Conservation (phyloP, 2,888 invertebrate species). For the Zaprionus lineosus region DNA sequence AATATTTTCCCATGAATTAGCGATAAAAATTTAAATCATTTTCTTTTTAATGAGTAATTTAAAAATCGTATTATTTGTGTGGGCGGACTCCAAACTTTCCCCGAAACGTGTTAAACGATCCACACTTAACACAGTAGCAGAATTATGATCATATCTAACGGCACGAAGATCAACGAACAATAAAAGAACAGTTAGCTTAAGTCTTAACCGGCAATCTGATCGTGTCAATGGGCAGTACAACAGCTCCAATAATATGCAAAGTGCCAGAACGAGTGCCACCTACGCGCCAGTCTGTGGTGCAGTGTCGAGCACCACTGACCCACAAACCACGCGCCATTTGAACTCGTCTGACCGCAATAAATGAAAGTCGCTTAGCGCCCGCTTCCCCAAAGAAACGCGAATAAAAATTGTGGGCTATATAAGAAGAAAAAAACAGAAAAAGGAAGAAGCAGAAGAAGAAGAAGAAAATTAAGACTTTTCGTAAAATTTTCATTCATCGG, state of each 20-base stretch:
- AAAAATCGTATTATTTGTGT: constrained; percentile 8
- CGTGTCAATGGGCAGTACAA: constrained; percentile 59
- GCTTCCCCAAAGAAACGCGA: constrained; percentile 6
- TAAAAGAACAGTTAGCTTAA: constrained; percentile 42
- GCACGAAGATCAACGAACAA: constrained; percentile 44
- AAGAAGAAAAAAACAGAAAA: constrained; percentile 20
- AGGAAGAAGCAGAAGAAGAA: constrained; percentile 32
- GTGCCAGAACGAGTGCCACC: constrained; percentile 3
- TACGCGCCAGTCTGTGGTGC: constrained; percentile 9
- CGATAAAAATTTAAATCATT: not conserved
- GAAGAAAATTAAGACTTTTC: no score
- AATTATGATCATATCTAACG: constrained; percentile 42
- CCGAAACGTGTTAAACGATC: constrained; percentile 45
- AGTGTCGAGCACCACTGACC: constrained; percentile 50
- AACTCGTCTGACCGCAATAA: constrained; percentile 70
- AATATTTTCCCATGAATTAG: not conserved
- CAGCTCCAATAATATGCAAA: no score
- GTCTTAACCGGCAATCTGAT: constrained; percentile 58
- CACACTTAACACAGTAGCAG: constrained; percentile 15
- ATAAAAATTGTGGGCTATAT: not conserved
- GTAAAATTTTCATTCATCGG: constrained; percentile 33
- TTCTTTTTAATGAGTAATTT: constrained; percentile 2
- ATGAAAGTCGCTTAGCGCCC: constrained; percentile 64
- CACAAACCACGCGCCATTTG: constrained; percentile 73
- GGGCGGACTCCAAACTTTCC: constrained; percentile 57